Evolutionary conservation across 2,797 vertebrate species (phyloP).

Genomic region (Natrix natrix): DNA sequence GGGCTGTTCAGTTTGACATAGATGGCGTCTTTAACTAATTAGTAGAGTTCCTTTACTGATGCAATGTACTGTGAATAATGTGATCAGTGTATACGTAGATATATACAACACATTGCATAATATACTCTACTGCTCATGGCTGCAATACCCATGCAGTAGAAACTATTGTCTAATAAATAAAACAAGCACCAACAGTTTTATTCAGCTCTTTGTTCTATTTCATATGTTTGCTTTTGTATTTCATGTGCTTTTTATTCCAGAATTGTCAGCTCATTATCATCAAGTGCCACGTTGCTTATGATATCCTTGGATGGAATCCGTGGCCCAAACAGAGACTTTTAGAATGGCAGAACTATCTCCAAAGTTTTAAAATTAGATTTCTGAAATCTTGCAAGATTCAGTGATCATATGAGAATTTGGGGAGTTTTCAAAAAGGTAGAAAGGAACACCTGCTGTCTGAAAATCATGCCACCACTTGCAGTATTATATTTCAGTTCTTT

Average conservation of each 20-base stretch:
- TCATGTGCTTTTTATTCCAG: neutral
- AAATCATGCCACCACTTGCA: neutral
- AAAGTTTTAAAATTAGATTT: neutral
- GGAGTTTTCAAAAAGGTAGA: neutral
- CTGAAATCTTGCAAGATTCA: neutral
- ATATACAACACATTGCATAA: neutral
- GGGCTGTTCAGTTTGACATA: too few species aligned
- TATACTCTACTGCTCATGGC: neutral
- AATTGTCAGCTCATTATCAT: neutral
- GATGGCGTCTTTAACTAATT: too few species aligned
- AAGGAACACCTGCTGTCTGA: neutral
- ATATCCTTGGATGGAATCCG: neutral
- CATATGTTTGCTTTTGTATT: neutral
- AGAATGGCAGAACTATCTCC: neutral
- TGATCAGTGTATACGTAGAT: neutral
- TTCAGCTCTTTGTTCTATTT: neutral
- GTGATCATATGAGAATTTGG: neutral
- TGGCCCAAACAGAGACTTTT: neutral
- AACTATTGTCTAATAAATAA: neutral
- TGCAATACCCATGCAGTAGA: neutral
- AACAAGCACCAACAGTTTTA: neutral
- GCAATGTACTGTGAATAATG: neutral
- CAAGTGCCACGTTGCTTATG: neutral
- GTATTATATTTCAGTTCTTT: neutral
- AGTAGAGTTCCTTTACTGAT: neutral